Evolutionary conservation across 2,113 vertebrate species (phyloP), one percentile per base, ranked within the genome.

Genomic region (Coreoperca whiteheadi): DNA sequence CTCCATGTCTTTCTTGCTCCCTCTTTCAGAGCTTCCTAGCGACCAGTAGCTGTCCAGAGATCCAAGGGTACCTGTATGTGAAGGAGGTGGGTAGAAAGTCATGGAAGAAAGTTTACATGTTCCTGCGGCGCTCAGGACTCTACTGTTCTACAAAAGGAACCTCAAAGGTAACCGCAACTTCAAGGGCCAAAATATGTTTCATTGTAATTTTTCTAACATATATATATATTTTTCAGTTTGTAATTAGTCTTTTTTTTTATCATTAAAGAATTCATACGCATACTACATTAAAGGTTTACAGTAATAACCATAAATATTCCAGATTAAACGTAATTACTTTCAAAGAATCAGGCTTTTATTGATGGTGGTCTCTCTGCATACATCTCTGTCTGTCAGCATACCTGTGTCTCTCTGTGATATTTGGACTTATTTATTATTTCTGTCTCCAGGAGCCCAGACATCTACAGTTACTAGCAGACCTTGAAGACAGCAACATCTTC

Each of bases 101-200:
- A 0, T 99, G 98, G 98, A 99, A 99, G 92, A 99, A 97, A 85
- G 87, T 98, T 69, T 98, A 96, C 74, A 96, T 98, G 91, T 99
- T 97, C 93, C 93, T 99, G 92, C 96, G 98, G 57, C 95, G 98
- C 78, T 99, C 98, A 0, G 98, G 98, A 87, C 96, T 99, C 79
- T 99, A 99, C 88, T 98, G 95, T 89, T 99, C 98, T 83, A 99
- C 97, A 37, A 99, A 99, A 96, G 98, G 98, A 90, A 96, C 95
- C 65, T 99, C 98, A 50, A 99, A 99, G 97, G 98, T 98, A 94
- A 87, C 64, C 2, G 28, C 21, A 54, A 3, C 41, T 51, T 66
- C 15, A 41, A 51, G 8, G 23, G 34, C 23, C 25, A 15, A 11
- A 57, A 67, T 28, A 25, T 18, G 37, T 63, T 28, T 59, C 21